Evolutionary conservation across 2,888 invertebrate species (phyloP).

Genomic region (Oscheius myriophilus): DNA sequence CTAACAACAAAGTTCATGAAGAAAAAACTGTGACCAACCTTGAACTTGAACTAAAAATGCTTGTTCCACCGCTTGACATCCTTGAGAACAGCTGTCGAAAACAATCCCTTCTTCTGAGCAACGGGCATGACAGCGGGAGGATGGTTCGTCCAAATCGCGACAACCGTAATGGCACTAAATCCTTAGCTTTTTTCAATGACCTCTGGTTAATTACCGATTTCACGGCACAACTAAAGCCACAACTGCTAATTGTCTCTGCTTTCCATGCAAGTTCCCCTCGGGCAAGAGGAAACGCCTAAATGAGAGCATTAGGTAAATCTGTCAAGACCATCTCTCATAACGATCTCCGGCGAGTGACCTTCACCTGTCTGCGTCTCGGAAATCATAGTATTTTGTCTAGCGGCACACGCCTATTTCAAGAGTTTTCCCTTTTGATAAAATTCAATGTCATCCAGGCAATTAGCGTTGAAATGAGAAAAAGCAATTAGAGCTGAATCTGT

Average conservation of each 20-base stretch:
- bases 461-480: neutral
- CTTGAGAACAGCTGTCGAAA: conserved; percentile 58
- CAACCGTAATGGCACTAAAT: conserved; percentile 64
- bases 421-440: neutral
- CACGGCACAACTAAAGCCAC: conserved; percentile 54
- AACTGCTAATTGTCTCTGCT: conserved; percentile 37
- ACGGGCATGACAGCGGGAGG: conserved; percentile 54
- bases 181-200: neutral
- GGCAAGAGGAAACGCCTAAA: conserved; percentile 61
- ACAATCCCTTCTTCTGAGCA: conserved; percentile 46
- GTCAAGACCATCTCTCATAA: neutral
- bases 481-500: no score
- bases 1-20: neutral
- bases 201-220: conserved; percentile 47
- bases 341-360: conserved; percentile 9
- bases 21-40: conserved; percentile 36
- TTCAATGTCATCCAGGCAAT: conserved; percentile 8
- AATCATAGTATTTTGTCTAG: neutral
- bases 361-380: conserved; percentile 9
- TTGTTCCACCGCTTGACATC: conserved; percentile 63
- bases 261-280: conserved; percentile 52
- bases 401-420: conserved; percentile 6
- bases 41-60: conserved; percentile 64
- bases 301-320: conserved; percentile 4
- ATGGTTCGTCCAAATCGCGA: conserved; percentile 60